Evolutionary conservation across 2,113 vertebrate species (phyloP).

Genomic region (Oceanites oceanicus): DNA sequence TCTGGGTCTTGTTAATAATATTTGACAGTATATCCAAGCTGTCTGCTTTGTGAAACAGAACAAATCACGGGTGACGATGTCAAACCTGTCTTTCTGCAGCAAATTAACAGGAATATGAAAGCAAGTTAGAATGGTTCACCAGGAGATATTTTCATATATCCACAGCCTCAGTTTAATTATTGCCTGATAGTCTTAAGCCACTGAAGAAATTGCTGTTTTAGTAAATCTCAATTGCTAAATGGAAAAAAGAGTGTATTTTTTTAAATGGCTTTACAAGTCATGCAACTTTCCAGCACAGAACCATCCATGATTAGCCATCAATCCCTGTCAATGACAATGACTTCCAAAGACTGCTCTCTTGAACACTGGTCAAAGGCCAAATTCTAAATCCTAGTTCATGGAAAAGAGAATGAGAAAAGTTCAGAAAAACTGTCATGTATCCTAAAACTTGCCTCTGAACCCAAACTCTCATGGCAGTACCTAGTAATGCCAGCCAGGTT

Average conservation of each 20-base stretch:
- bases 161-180: background rate
- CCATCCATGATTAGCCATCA: background rate
- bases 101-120: background rate
- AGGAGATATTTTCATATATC: background rate
- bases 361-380: background rate
- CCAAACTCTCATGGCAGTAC: background rate
- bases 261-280: background rate
- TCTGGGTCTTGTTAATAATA: background rate
- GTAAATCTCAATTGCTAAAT: background rate
- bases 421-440: background rate
- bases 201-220: background rate
- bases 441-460: background rate
- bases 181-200: background rate
- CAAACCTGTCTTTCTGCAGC: background rate
- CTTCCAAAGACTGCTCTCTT: background rate
- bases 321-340: background rate
- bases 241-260: background rate
- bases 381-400: background rate
- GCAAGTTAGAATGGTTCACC: background rate
- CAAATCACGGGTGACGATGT: background rate
- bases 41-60: background rate
- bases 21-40: background rate
- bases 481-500: background rate
- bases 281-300: background rate
- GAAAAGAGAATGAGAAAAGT: background rate